These are phyloP conservation scores for Aleiodes leptofemur DNA, from an alignment of 2,888 invertebrate species.

Conservation along the genomic window DNA sequence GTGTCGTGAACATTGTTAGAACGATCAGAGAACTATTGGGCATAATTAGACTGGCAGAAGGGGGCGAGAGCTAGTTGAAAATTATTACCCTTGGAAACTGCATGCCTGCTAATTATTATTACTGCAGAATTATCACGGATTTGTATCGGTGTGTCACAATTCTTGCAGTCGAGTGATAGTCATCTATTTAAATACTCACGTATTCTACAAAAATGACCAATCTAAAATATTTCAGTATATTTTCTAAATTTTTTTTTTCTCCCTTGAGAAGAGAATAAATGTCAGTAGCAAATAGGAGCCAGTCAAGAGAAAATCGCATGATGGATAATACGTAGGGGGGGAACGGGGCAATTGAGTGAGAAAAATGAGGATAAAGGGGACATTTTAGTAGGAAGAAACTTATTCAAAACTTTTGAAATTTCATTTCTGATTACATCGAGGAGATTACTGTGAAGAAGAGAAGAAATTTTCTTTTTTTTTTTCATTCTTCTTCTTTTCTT, in stretches of 20 bases:
- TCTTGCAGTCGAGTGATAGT: background rate
- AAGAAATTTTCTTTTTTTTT: too few relatives aligned
- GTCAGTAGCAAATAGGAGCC: too few relatives aligned
- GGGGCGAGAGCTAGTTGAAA: background rate
- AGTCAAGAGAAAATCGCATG: too few relatives aligned
- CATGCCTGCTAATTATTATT: constrained; percentile 15
- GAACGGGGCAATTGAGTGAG: too few relatives aligned
- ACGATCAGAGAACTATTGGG: constrained; percentile 29
- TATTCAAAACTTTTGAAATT: constrained; percentile 17
- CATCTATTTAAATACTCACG: background rate
- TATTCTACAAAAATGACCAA: too few relatives aligned
- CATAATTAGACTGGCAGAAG: constrained; percentile 19
- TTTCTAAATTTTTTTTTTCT: too few relatives aligned
- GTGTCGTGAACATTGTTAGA: constrained; percentile 23
- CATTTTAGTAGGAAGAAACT: background rate
- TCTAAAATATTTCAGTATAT: too few relatives aligned
- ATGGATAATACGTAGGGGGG: too few relatives aligned
- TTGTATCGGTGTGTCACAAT: constrained; percentile 26
- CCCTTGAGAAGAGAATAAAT: too few relatives aligned
- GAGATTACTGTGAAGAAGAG: background rate
- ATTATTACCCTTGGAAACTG: too few relatives aligned
- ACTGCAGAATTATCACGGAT: constrained; percentile 39
- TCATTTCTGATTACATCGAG: constrained; percentile 16
- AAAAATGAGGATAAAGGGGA: too few relatives aligned
- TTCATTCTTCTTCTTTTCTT: too few relatives aligned